Base-by-base conservation (phyloP, 2,888 invertebrate genomes). In the Copidosoma aretas region DNA sequence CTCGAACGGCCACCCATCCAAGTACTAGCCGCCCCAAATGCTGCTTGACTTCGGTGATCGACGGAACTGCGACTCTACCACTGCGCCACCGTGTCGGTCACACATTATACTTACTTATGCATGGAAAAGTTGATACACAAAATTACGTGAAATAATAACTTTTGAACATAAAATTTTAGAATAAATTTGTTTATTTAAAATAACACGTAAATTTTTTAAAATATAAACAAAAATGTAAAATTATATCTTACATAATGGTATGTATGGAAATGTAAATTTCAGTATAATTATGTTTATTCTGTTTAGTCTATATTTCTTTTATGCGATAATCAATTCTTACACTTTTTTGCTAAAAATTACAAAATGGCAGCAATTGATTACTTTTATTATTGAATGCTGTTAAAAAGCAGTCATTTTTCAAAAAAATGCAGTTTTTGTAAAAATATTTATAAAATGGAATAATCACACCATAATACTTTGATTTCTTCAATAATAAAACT, bases 281-380 rank as follows among this genome's bases (percentile, higher is more conserved):
- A 57, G 19, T 54, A 15, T 63, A 60, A 56, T 59, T n/a, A 56
- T 63, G 60, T n/a, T 32, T 41, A 66, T 70, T 53, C 58, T n/a
- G 43, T 60, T 54, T 68, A 71, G n/a, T n/a, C n/a, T n/a, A n/a
- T n/a, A n/a, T n/a, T n/a, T 71, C 62, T 68, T 65, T 68, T 52
- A 21, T 66, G 56, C 43, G 12, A 39, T 56, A 65, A 64, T 60
- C 41, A 49, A 64, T 60, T 62, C 57, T 69, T 69, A 66, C 59
- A 65, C 17, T 32, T 3, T 60, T 60, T 61, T 63, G 41, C 64
- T 68, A 71, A 58, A 67, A 54, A 74, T 76, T 78, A 77, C 74
- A 79, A 79, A 79, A 79, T 79, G 79, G 79, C 80, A 80, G 80
- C 80, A 74, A 76, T 76, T 73, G 76, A 72, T 69, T 75, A 74